Percentiles rank a stretch among this genome's conserved stretches.
phyloP scores from a whole-genome alignment of 2,888 invertebrate genomes.

The Caenorhabditis panamensis region DNA sequence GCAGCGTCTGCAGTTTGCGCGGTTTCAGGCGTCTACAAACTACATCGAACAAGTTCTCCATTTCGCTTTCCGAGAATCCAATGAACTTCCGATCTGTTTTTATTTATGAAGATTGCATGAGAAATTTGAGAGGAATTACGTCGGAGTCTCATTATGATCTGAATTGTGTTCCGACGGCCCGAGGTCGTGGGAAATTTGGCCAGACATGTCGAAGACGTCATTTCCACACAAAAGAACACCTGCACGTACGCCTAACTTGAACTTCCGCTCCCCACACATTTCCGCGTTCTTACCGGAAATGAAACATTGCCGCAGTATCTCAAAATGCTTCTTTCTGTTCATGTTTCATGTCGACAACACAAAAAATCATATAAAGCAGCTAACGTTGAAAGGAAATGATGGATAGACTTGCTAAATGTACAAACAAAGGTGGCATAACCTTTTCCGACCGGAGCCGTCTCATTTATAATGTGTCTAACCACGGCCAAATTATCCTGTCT shows the following conservation, averaged over 20 bases:
- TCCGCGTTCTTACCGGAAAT: slow-evolving; percentile 3
- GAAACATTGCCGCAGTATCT: neutral
- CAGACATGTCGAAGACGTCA: slow-evolving; percentile 37
- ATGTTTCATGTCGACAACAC: neutral
- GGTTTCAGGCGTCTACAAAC: slow-evolving; percentile 32
- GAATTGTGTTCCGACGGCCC: neutral
- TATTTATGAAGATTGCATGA: neutral
- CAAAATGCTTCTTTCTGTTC: neutral
- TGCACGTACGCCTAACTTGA: slow-evolving; percentile 13
- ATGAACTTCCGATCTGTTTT: neutral
- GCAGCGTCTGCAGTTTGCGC: slow-evolving; percentile 2
- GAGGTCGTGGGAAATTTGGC: slow-evolving; percentile 26
- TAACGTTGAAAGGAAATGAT: too few species aligned
- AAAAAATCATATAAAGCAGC: too few species aligned
- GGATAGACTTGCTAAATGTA: neutral
- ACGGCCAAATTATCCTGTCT: neutral
- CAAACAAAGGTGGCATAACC: slow-evolving; percentile 1
- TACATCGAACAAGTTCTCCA: neutral
- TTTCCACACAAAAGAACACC: slow-evolving; percentile 30
- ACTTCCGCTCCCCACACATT: slow-evolving; percentile 25
- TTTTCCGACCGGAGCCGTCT: slow-evolving; percentile 1
- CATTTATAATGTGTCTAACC: neutral
- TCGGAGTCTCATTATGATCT: neutral
- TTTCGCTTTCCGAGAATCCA: neutral
- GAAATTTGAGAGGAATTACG: neutral